Evolutionary conservation across 2,113 vertebrate genomes (phyloP).

Genomic region (Lanius ludovicianus): DNA sequence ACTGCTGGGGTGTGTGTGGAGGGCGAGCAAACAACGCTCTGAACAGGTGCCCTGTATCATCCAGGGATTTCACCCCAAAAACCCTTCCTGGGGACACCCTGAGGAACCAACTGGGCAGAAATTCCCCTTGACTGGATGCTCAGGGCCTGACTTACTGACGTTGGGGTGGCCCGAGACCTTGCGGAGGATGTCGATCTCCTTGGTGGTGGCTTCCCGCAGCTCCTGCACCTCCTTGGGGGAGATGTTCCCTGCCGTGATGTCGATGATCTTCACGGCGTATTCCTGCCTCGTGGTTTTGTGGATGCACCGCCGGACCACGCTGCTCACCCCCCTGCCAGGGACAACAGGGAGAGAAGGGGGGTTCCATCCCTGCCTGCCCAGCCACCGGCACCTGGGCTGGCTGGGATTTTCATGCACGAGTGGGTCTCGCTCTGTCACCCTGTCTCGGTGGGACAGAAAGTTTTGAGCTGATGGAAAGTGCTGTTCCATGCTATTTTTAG

Average conservation of each 20-base stretch:
- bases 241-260: constrained; percentile 90
- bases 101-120: neutral
- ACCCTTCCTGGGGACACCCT: neutral
- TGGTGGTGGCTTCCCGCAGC: constrained; percentile 85
- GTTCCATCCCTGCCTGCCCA: neutral
- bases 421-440: neutral
- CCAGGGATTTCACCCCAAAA: neutral
- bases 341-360: neutral
- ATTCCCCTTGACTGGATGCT: rapidly evolving
- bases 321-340: constrained; percentile 90
- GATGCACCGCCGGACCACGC: constrained; percentile 90
- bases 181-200: constrained; percentile 93
- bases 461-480: neutral
- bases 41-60: neutral
- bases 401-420: neutral
- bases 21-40: neutral
- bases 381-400: neutral
- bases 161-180: constrained; percentile 89
- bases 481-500: constrained; percentile 8
- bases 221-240: constrained; percentile 84
- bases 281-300: constrained; percentile 84
- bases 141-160: constrained; percentile 83
- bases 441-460: neutral
- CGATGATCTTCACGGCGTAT: constrained; percentile 94
- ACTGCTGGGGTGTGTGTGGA: rapidly evolving